Evolutionary conservation across 2,113 vertebrate genomes (phyloP), one percentile per base, ranked within the genome.

Genomic region (Puma concolor): DNA sequence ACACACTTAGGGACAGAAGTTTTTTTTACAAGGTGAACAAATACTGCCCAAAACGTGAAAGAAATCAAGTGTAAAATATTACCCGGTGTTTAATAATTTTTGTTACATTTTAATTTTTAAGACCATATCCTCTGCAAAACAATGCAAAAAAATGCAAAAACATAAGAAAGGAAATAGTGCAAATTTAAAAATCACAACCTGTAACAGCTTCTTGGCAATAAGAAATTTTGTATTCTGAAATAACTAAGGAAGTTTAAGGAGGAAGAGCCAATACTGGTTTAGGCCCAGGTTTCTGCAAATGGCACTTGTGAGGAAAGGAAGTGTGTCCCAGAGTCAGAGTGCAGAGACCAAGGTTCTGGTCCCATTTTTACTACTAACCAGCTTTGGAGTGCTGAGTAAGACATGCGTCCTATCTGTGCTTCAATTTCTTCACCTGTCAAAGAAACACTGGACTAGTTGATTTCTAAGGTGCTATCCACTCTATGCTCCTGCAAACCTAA

Each of bases 241-340:
- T 90, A 94, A 90, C 33, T 90, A 38, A 93, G 86, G 95, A 77
- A 95, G 91, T 17, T 17, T 69, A 52, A 57, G 54, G 67, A 83
- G 69, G 71, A 69, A 92, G 19, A 88, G 33, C 21, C 31, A 54
- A n/a, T 16, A 72, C 36, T 71, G 31, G 36, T 38, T 88, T 72
- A 79, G 89, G 21, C 72, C 41, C 44, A 72, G 74, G 44, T 36
- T 57, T 96, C 94, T 64, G 57, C 38, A 80, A 95, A 84, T 8
- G 41, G 80, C 60, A 74, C 12, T 76, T 74, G 19, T 80, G 50
- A 95, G 17, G 64, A 76, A 63, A 92, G 33, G 21, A 69, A 86
- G 8, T 17, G 31, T 33, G 48, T 54, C 81, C 48, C 14, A 50
- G 44, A 63, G 38, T 48, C 79, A 57, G 21, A 52, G 36, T 17